A percentile compares a stretch with the other conserved stretches of the same genome.
phyloP scores from a whole-genome alignment of 1,140 invertebrate genomes.

The Cataglyphis hispanica region DNA sequence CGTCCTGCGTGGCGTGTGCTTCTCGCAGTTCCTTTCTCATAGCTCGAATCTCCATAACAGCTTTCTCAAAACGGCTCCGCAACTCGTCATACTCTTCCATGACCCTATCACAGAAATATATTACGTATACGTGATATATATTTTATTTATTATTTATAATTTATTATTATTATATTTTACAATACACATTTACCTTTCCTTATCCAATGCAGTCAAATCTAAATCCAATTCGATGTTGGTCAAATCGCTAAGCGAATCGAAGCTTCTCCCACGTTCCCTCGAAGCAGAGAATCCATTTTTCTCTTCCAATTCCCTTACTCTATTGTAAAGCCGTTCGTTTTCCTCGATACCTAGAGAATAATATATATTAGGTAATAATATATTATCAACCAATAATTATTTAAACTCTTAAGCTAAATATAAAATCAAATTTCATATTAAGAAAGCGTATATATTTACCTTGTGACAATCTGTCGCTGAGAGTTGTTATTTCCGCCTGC shows the following conservation, averaged over 20 bases:
- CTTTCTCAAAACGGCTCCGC: constrained; percentile 92
- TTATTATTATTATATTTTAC: constrained; percentile 14
- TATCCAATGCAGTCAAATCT: constrained; percentile 91
- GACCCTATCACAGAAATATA: constrained; percentile 85
- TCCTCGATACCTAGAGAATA: constrained; percentile 88
- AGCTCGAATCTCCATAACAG: constrained; percentile 92
- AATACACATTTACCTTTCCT: constrained; percentile 87
- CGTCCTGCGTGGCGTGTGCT: constrained; percentile 92
- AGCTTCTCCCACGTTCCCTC: constrained; percentile 88
- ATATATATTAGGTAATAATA: constrained; percentile 9
- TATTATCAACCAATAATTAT: not conserved
- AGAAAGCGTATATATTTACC: constrained; percentile 67
- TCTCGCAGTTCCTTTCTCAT: constrained; percentile 94
- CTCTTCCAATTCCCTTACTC: constrained; percentile 90
- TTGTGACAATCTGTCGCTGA: constrained; percentile 88
- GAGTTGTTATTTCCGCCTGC: constrained; percentile 78
- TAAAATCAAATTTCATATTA: not conserved
- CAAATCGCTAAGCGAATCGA: constrained; percentile 93
- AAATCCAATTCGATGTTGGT: constrained; percentile 93
- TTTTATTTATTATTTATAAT: not conserved
- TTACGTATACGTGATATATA: not conserved
- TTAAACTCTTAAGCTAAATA: constrained; percentile 7
- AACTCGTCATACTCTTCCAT: constrained; percentile 93
- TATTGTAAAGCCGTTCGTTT: constrained; percentile 91
- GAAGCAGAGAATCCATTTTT: constrained; percentile 86